Evolutionary conservation across 2,888 invertebrate species (phyloP).

Genomic region (Melieria omissa): DNA sequence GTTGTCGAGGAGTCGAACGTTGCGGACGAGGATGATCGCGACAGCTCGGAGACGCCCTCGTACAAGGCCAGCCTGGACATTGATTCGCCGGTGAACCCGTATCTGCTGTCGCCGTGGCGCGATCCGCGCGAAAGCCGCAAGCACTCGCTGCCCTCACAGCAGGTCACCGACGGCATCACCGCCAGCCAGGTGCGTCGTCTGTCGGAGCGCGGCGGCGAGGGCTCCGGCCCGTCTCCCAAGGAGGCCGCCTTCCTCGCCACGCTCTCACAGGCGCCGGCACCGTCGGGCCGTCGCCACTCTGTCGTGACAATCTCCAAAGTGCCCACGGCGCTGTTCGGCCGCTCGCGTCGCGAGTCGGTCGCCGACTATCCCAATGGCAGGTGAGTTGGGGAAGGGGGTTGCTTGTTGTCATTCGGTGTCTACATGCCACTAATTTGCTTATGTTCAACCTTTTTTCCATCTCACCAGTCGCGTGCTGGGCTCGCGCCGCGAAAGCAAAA

Average conservation of each 20-base stretch:
- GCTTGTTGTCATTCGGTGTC: constrained; percentile 50
- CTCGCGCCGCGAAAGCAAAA: constrained; percentile 64
- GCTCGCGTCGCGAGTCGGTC: constrained; percentile 83
- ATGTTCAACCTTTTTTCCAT: constrained; percentile 60
- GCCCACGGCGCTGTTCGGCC: constrained; percentile 80
- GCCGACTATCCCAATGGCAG: constrained; percentile 77
- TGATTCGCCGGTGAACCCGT: constrained; percentile 84
- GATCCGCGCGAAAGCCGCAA: constrained; percentile 80
- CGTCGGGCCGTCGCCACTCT: constrained; percentile 84
- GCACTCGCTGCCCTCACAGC: constrained; percentile 85
- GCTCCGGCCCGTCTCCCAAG: constrained; percentile 79
- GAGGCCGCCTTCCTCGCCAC: constrained; percentile 88
- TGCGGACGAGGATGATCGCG: constrained; percentile 74
- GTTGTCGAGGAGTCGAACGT: constrained; percentile 83
- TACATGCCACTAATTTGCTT: constrained; percentile 42
- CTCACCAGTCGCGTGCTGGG: constrained; percentile 61
- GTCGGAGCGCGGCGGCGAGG: constrained; percentile 82
- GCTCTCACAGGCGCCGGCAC: constrained; percentile 77
- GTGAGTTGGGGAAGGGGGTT: constrained; percentile 63
- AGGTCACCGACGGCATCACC: constrained; percentile 86
- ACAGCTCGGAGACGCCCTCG: constrained; percentile 68
- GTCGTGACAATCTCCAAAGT: constrained; percentile 88
- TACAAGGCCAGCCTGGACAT: constrained; percentile 76
- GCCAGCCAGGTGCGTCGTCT: constrained; percentile 87
- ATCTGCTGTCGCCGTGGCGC: constrained; percentile 83